These are phyloP conservation scores for Pterostichus niger DNA, from an alignment of 2,888 invertebrate genomes.

Conservation along the genomic window DNA sequence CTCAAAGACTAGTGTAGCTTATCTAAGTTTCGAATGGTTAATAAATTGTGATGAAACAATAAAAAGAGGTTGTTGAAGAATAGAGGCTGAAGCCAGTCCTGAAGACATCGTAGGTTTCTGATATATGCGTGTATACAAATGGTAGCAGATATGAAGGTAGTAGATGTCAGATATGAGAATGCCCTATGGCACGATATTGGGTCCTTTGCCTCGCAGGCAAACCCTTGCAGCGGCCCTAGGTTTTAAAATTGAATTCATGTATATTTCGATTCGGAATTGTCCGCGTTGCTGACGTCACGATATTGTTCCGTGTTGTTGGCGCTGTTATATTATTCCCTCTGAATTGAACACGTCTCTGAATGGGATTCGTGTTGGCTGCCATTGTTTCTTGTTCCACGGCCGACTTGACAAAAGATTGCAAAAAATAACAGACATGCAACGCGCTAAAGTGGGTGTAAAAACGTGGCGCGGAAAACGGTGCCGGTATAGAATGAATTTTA, in stretches of 20 bases:
- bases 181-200: conserved; percentile 62
- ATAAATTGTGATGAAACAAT: conserved; percentile 32
- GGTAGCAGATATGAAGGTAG: conserved; percentile 58
- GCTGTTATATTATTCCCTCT: conserved; percentile 56
- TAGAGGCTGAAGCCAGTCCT: conserved; percentile 1
- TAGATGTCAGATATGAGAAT: conserved; percentile 31
- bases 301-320: conserved; percentile 57
- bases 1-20: not conserved
- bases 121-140: conserved; percentile 48
- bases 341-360: conserved; percentile 61
- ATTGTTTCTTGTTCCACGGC: conserved; percentile 64
- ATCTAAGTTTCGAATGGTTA: not conserved
- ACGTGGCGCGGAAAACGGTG: conserved; percentile 7
- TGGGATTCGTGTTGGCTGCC: conserved; percentile 62
- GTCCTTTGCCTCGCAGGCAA: conserved; percentile 25
- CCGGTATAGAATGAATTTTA: conserved; percentile 54
- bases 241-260: conserved; percentile 65
- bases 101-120: conserved; percentile 14
- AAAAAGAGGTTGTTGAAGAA: conserved; percentile 14
- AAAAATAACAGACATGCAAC: conserved; percentile 60
- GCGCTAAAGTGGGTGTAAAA: conserved; percentile 56
- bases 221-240: conserved; percentile 29
- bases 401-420: conserved; percentile 65
- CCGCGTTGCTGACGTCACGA: conserved; percentile 55
- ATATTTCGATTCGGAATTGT: conserved; percentile 64